Base-by-base conservation (phyloP, 2,113 vertebrate species). In the Aplodontia rufa region DNA sequence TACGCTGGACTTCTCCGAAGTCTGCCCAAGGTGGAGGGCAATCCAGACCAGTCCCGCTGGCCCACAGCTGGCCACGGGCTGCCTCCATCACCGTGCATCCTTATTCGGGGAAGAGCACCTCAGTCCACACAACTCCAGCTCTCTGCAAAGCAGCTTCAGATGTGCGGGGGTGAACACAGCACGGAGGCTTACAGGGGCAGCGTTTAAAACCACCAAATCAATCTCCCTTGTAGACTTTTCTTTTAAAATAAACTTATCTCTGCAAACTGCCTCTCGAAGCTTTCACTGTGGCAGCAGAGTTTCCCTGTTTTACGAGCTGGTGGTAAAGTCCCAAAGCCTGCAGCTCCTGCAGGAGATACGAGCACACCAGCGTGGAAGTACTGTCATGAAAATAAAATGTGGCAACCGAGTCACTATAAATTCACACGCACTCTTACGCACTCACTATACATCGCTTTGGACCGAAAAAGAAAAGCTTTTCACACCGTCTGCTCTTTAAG, bases 191-290 rank as follows among this genome's bases (percentile, higher is more conserved):
- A 78, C 82, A 82, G 82, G 88, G 68, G 86, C 81, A 91, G 37
- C 62, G 12, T 76, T 71, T 91, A 86, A 92, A 66, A 55, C 69
- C 22, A 0, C 91, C 89, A 53, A 64, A 82, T 94, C 96, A 66
- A 93, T 93, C 94, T 87, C 91, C 68, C 60, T 19, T 4, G 35
- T 24, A 64, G 95, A 82, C 90, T 58, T 69, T 62, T 40, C 83
- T 80, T 90, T 94, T 78, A 83, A 96, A 96, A 96, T 97, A 86
- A 96, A 95, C 86, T 89, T 79, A 37, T 86, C 94, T 95, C 90
- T 90, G 89, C 45, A 47, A 96, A 93, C 62, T n/a, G 62, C 82
- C 69, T 95, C 86, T 60, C 6, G 66, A 93, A 88, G 81, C 49
- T 6, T 83, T 51, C 0, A 35, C 78, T 88, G 40, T 49, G 37